Evolutionary conservation across 1,140 invertebrate species (phyloP).

Genomic region (Leptinotarsa lineolata): DNA sequence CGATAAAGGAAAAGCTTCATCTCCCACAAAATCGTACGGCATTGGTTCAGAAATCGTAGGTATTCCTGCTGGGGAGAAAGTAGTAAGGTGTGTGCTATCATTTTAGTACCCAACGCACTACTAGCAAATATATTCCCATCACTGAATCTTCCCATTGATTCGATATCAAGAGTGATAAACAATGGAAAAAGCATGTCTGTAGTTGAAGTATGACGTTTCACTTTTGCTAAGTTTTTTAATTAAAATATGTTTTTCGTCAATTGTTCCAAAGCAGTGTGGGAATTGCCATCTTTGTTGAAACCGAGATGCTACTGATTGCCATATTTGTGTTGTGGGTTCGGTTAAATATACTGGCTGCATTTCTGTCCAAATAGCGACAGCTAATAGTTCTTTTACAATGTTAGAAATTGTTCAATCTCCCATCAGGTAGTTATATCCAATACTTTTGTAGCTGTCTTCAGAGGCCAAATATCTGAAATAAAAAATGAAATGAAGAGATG

Average conservation of each 20-base stretch:
- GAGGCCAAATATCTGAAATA: conserved; percentile 33
- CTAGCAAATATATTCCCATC: conserved; percentile 27
- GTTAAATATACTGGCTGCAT: conserved; percentile 41
- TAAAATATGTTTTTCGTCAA: conserved; percentile 57
- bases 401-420: conserved; percentile 42
- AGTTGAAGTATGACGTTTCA: conserved; percentile 53
- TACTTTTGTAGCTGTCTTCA: conserved; percentile 31
- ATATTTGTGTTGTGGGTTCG: conserved; percentile 34
- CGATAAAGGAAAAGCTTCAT: conserved; percentile 57
- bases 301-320: conserved; percentile 39
- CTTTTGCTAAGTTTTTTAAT: conserved; percentile 50
- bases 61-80: conserved; percentile 21
- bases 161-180: conserved; percentile 47
- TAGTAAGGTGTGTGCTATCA: conserved; percentile 23
- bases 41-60: conserved; percentile 7
- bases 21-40: conserved; percentile 40
- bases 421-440: conserved; percentile 41
- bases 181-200: conserved; percentile 55
- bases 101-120: conserved; percentile 18
- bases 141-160: conserved; percentile 20
- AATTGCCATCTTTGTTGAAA: conserved; percentile 51
- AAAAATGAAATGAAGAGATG: too few species aligned
- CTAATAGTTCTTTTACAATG: conserved; percentile 41
- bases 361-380: conserved; percentile 42
- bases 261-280: conserved; percentile 51